These are phyloP conservation scores for Villa cingulata DNA, from an alignment of 2,888 invertebrate genomes.

Conservation along the genomic window DNA sequence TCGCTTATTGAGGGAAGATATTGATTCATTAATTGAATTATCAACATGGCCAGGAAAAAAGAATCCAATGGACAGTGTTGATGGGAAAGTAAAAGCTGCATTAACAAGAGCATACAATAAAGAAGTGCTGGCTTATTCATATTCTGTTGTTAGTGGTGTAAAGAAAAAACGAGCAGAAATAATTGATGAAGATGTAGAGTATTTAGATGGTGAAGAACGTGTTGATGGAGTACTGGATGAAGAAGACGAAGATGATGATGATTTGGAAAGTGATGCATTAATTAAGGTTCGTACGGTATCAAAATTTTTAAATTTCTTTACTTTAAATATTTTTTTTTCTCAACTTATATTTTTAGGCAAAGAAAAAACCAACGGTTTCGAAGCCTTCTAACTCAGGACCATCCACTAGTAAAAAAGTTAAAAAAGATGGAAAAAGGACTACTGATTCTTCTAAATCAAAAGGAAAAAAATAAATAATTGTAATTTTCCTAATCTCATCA, in stretches of 20 bases:
- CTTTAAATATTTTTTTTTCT: neutral
- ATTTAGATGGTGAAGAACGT: conserved; percentile 31
- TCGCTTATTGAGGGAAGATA: conserved; percentile 77
- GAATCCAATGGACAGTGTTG: conserved; percentile 63
- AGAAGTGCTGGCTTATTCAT: conserved; percentile 60
- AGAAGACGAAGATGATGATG: conserved; percentile 41
- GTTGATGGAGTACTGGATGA: conserved; percentile 31
- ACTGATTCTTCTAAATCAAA: conserved; percentile 10
- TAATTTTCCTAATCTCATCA: too few relatives aligned
- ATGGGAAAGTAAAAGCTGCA: conserved; percentile 78
- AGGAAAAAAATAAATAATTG: neutral
- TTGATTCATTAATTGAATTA: conserved; percentile 78
- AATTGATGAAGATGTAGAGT: conserved; percentile 33
- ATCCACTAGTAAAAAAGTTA: conserved; percentile 5
- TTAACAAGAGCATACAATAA: conserved; percentile 91
- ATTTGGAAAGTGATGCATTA: conserved; percentile 58
- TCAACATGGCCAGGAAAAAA: conserved; percentile 68
- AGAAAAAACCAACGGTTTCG: conserved; percentile 21
- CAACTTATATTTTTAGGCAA: conserved; percentile 19
- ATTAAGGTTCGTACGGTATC: conserved; percentile 45
- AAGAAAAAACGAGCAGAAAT: conserved; percentile 45
- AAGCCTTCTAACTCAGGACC: conserved; percentile 21
- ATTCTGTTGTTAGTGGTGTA: conserved; percentile 47
- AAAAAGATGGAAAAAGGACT: conserved; percentile 15
- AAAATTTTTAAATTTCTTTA: neutral